phyloP scores from a whole-genome alignment of 1,140 invertebrate genomes.

The Euborellia annulipes region DNA sequence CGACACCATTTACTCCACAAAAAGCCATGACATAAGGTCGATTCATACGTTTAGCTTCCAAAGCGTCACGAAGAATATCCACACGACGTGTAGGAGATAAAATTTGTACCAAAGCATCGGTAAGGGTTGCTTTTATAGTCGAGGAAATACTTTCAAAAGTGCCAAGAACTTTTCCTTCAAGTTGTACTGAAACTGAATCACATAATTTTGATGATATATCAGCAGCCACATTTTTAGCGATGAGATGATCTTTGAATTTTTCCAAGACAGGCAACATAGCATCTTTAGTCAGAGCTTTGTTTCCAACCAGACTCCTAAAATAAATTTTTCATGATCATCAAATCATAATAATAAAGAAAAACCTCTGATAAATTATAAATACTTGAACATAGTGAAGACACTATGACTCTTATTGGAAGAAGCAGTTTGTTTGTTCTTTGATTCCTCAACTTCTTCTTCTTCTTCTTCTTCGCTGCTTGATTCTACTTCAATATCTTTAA shows the following conservation, averaged over 20 bases:
- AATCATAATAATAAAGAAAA: no score
- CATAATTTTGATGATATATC: conserved; percentile 92
- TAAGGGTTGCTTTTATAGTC: conserved; percentile 67
- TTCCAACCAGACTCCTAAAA: conserved; percentile 64
- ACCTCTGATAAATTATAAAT: conserved; percentile 4
- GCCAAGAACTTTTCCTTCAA: conserved; percentile 86
- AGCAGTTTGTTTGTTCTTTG: conserved; percentile 15
- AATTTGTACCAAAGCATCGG: conserved; percentile 75
- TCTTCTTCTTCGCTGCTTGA: conserved; percentile 33
- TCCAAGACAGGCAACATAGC: conserved; percentile 78
- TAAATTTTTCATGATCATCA: not conserved
- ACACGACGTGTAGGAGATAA: conserved; percentile 87
- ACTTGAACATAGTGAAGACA: conserved; percentile 64
- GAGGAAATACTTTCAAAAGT: conserved; percentile 82
- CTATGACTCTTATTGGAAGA: conserved; percentile 33
- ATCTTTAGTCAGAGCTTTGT: conserved; percentile 48
- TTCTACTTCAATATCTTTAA: conserved; percentile 43
- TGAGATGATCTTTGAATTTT: conserved; percentile 92
- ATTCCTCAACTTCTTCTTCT: conserved; percentile 22
- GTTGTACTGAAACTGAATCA: conserved; percentile 79
- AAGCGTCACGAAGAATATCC: conserved; percentile 91
- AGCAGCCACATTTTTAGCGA: conserved; percentile 92
- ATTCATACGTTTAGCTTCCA: conserved; percentile 65
- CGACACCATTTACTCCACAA: conserved; percentile 99
- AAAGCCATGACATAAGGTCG: conserved; percentile 94